Conservation (phyloP, 37 sponge, comb jelly and placozoan species). For the Ianthella basta region DNA sequence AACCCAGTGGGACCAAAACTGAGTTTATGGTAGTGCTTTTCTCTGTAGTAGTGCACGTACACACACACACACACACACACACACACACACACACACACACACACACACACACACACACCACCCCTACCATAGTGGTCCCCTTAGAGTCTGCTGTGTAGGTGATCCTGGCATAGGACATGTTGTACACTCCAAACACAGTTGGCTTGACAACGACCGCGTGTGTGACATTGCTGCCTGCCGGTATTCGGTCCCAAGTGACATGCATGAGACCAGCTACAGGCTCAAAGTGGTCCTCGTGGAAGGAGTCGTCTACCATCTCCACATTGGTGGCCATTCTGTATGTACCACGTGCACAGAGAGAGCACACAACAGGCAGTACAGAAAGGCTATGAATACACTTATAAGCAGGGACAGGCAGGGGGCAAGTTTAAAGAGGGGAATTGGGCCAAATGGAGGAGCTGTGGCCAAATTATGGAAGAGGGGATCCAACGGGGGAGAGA, state of each 20-base stretch:
- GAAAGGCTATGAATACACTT: not conserved
- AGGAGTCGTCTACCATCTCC: conserved; percentile 61
- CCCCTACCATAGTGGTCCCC: conserved; percentile 12
- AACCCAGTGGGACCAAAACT: too few species aligned
- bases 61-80: too few species aligned
- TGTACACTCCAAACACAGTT: conserved; percentile 52
- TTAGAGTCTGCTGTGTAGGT: conserved; percentile 44
- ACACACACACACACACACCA: too few species aligned
- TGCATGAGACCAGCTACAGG: conserved; percentile 48
- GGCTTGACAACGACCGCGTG: conserved; percentile 79
- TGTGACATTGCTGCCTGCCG: conserved; percentile 67
- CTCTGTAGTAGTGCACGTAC: too few species aligned
- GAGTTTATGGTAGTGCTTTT: not conserved
- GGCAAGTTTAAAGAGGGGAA: too few species aligned
- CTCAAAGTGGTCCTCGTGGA: conserved; percentile 56
- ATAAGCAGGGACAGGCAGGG: too few species aligned
- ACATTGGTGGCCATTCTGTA: conserved; percentile 64
- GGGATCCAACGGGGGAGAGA: too few species aligned
- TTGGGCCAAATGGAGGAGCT: too few species aligned
- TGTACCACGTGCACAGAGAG: not conserved
- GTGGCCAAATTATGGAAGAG: too few species aligned
- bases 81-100: too few species aligned
- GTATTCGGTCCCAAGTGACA: conserved; percentile 71
- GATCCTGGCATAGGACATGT: conserved; percentile 79
- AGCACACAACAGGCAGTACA: not conserved